Conservation (phyloP, 2,113 vertebrate genomes). For the Nesoenas mayeri region DNA sequence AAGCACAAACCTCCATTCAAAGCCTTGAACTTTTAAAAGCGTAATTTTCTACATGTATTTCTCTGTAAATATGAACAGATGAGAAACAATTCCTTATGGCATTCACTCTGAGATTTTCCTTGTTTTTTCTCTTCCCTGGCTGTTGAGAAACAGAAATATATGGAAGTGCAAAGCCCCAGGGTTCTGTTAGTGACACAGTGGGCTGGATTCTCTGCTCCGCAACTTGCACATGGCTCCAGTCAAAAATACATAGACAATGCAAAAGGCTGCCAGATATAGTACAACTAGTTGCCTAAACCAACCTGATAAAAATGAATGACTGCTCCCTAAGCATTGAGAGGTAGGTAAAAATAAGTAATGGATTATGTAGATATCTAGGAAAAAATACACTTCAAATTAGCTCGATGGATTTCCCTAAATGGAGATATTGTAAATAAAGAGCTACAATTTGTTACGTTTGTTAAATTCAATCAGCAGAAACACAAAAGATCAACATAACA, state of each 20-base stretch:
- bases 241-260: background rate
- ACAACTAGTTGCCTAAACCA: background rate
- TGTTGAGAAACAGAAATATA: background rate
- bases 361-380: background rate
- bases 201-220: background rate
- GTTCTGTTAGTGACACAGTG: background rate
- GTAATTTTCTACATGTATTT: background rate
- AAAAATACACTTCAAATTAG: background rate
- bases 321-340: background rate
- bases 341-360: background rate
- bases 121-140: background rate
- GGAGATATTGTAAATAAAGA: background rate
- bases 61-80: slow-evolving; percentile 4
- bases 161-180: background rate
- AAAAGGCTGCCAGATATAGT: background rate
- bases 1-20: slow-evolving; percentile 9
- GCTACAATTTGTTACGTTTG: background rate
- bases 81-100: slow-evolving; percentile 2
- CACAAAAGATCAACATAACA: background rate
- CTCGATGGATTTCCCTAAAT: background rate
- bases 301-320: background rate
- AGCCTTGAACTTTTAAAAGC: background rate
- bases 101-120: background rate
- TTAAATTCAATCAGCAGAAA: background rate
- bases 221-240: background rate